These are phyloP conservation scores for Serinus canaria DNA, from an alignment of 2,113 vertebrate genomes.

Conservation along the genomic window DNA sequence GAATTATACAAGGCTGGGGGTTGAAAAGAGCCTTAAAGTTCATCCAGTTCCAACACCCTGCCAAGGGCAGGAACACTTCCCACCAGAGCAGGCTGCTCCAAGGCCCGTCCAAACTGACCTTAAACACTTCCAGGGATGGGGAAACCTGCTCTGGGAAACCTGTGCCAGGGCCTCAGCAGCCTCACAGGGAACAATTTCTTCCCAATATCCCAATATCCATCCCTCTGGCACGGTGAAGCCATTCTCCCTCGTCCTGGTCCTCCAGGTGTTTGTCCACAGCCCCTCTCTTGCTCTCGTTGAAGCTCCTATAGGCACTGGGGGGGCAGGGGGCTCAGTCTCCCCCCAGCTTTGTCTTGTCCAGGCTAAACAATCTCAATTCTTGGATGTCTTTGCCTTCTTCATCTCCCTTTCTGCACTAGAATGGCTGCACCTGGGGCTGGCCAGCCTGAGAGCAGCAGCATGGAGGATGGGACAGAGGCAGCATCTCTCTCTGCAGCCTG, in stretches of 20 bases:
- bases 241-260: not conserved
- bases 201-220: not conserved
- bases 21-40: not conserved
- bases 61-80: not conserved
- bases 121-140: not conserved
- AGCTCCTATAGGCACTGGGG: not conserved
- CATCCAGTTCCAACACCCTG: not conserved
- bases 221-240: not conserved
- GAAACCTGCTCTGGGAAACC: not conserved
- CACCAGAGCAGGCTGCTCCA: not conserved
- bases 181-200: not conserved
- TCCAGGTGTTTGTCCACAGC: not conserved
- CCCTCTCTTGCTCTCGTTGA: not conserved
- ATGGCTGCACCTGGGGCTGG: not conserved
- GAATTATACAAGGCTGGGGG: not conserved
- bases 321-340: not conserved
- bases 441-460: not conserved
- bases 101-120: accelerated
- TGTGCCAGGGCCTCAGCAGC: not conserved
- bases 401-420: not conserved
- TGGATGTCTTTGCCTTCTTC: not conserved
- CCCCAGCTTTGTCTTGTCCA: not conserved
- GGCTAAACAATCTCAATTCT: not conserved
- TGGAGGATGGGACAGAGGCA: not conserved
- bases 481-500: not conserved